These are phyloP conservation scores for Montipora cactus DNA, from an alignment of 64 coral and sea anemone species.

Conservation along the genomic window DNA sequence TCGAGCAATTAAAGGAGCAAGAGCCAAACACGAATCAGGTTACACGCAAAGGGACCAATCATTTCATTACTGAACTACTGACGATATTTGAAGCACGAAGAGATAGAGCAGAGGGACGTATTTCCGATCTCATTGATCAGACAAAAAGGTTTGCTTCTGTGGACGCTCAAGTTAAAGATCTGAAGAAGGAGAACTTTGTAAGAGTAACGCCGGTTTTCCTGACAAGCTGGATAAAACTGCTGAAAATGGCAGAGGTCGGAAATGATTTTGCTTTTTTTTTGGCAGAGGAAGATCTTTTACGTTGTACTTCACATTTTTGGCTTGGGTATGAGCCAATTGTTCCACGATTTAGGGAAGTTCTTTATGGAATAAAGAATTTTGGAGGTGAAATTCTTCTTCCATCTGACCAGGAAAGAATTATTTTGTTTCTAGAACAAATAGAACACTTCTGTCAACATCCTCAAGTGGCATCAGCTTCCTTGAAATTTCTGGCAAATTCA, in stretches of 20 bases:
- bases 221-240: neutral
- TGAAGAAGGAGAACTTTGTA: too few species aligned
- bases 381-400: neutral
- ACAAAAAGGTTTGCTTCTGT: neutral
- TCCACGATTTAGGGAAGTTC: neutral
- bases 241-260: neutral
- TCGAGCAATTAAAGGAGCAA: neutral
- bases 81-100: neutral
- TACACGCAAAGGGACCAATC: neutral
- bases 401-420: neutral
- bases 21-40: too few species aligned
- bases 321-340: neutral
- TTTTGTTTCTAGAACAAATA: neutral
- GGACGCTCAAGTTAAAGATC: neutral
- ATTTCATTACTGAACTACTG: neutral
- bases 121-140: neutral
- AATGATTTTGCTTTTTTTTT: neutral
- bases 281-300: neutral
- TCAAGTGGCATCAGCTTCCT: neutral
- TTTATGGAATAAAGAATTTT: neutral
- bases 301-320: neutral
- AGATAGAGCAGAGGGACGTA: neutral
- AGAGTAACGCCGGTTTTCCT: neutral
- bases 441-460: neutral
- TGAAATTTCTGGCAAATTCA: neutral